Percentiles rank a stretch among this genome's conserved stretches.
phyloP scores from a whole-genome alignment of 2,797 vertebrate genomes.

The Pangasius krempfi region DNA sequence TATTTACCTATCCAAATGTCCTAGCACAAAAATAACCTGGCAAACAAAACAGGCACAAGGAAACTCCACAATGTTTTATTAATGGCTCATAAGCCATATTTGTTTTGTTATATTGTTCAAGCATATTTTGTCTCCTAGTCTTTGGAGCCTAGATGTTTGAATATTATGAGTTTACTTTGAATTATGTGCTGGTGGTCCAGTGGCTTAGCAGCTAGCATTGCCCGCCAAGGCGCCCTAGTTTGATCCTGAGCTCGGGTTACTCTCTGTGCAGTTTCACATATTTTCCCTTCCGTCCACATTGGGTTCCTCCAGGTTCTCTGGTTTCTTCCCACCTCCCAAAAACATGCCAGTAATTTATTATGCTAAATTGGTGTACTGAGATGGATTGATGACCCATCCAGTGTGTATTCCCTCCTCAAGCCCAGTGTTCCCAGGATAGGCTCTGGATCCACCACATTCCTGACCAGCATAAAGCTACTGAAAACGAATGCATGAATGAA shows the following conservation, averaged over 20 bases:
- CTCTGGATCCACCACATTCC: background rate
- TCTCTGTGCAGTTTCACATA: background rate
- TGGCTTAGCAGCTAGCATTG: background rate
- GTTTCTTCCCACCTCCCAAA: background rate
- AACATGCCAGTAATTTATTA: background rate
- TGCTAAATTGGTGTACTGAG: background rate
- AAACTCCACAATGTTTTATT: background rate
- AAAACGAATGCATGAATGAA: background rate
- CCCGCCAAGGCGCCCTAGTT: background rate
- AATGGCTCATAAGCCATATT: slow-evolving; percentile 8
- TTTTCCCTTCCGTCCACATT: background rate
- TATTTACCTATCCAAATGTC: slow-evolving; percentile 42
- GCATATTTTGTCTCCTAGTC: background rate
- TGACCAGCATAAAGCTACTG: background rate
- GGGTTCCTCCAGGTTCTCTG: background rate
- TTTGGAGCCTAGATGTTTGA: background rate
- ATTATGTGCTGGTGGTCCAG: background rate
- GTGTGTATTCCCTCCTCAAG: background rate
- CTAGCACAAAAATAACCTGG: slow-evolving; percentile 31
- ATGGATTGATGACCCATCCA: background rate
- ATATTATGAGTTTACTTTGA: background rate
- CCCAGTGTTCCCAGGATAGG: background rate
- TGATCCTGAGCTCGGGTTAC: background rate
- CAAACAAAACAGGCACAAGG: slow-evolving; percentile 18
- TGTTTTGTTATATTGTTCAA: background rate